phyloP scores from a whole-genome alignment of 1,140 invertebrate species.

The Cydia splendana region DNA sequence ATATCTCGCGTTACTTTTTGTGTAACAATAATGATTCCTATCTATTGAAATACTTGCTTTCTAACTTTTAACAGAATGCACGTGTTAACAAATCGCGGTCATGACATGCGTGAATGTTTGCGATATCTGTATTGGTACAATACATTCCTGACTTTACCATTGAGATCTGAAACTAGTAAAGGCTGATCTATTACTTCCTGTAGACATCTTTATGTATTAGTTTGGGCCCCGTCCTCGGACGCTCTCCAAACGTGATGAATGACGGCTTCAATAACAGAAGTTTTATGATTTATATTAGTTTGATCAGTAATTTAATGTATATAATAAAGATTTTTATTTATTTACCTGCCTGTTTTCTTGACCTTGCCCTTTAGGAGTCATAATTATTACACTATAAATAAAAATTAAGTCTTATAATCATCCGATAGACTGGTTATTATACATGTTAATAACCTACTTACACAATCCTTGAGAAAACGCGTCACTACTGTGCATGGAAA shows the following conservation, averaged over 20 bases:
- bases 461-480: neutral
- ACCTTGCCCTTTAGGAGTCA: neutral
- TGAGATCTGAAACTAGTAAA: slow-evolving; percentile 66
- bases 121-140: slow-evolving; percentile 56
- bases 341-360: slow-evolving; percentile 38
- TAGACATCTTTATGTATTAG: slow-evolving; percentile 63
- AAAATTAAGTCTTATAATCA: neutral
- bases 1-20: slow-evolving; percentile 62
- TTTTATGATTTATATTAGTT: slow-evolving; percentile 72
- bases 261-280: slow-evolving; percentile 74
- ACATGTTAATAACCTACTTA: neutral
- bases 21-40: slow-evolving; percentile 74
- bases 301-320: slow-evolving; percentile 76
- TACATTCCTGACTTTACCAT: slow-evolving; percentile 62
- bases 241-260: slow-evolving; percentile 53
- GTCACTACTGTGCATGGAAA: neutral
- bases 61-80: slow-evolving; percentile 76
- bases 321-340: slow-evolving; percentile 78
- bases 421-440: neutral
- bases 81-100: slow-evolving; percentile 65
- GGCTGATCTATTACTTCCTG: slow-evolving; percentile 54
- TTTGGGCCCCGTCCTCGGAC: slow-evolving; percentile 49
- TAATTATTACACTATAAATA: neutral
- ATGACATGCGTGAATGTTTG: slow-evolving; percentile 51
- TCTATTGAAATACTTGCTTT: slow-evolving; percentile 67